Base-by-base conservation (phyloP, 2,888 invertebrate genomes). In the Trichopoda pennipes region DNA sequence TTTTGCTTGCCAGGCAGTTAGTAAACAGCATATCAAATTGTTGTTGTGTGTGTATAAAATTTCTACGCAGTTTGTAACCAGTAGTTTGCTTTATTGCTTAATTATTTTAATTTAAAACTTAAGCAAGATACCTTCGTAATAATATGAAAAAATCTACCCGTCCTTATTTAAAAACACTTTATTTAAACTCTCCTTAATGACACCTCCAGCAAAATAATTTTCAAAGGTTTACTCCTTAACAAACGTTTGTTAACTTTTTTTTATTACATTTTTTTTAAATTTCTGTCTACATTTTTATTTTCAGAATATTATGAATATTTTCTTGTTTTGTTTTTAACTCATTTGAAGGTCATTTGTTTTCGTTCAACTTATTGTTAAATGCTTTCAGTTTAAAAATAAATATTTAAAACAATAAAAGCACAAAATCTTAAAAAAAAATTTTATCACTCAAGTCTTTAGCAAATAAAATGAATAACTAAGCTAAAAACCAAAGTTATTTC, bases 311-410 rank as follows among this genome's bases (percentile, higher is more conserved):
- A 23, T 17, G 17, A 8, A 4, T 47, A 16, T 10, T 0, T 10
- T 8, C 51, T 42, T 38, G 8, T 61, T 38, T 69, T 35, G 21
- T 58, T 66, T 42, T 61, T 0, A 61, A 19, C 17, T 49, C 19
- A 69, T 55, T 63, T 77, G 69, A 77, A 77, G 77, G 77, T 77
- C 61, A 77, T 47, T 77, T 77, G 35, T 35, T 35, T 35, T 1
- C 55, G 76, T 76, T 68, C 68, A 70, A 69, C 17, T 77, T 76
- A 61, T 76, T 76, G 60, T 76, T 69, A 51, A 66, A 23, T 44
- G 21, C 32, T 23, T 16, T 19, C 8, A 28, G 6, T 28, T 61
- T 28, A 10, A 44, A 53, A 42, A 35, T 44, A 53, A 53, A 60
- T 9, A 51, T 49, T 32, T n/a, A 0, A 35, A 49, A 28, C 19